phyloP scores from a whole-genome alignment of 2,888 invertebrate species.

The Tenthredo amoena region DNA sequence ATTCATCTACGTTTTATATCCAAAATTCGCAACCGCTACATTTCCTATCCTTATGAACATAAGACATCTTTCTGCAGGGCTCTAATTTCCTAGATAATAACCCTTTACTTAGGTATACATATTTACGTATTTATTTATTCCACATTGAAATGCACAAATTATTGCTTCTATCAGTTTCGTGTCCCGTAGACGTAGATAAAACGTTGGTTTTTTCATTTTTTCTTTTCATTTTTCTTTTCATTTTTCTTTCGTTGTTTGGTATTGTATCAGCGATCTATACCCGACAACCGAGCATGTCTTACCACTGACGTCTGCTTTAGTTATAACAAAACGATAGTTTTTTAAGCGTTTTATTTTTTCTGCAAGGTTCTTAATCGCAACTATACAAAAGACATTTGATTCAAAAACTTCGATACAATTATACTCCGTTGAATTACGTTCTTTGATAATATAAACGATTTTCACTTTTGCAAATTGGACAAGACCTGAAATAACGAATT shows the following conservation, averaged over 20 bases:
- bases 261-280: not conserved
- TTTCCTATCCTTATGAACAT: not conserved
- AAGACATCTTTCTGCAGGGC: not conserved
- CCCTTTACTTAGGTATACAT: not conserved
- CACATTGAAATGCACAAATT: slow-evolving; percentile 16
- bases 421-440: not conserved
- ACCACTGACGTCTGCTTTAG: slow-evolving; percentile 16
- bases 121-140: not conserved
- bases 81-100: not conserved
- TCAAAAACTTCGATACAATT: not conserved
- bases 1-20: not conserved
- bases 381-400: not conserved
- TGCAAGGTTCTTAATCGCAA: not conserved
- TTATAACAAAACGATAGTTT: not conserved
- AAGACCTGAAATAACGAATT: not conserved
- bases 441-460: not conserved
- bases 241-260: not conserved
- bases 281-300: not conserved
- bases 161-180: slow-evolving; percentile 14
- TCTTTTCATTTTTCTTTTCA: not conserved
- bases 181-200: slow-evolving; percentile 7
- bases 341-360: not conserved
- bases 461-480: not conserved
- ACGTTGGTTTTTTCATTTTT: not conserved
- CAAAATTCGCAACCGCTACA: not conserved